Percentiles rank a stretch among this genome's conserved stretches.
These are phyloP conservation scores for Cylindroiulus punctatus DNA, from an alignment of 2,888 invertebrate genomes.

Conservation along the genomic window DNA sequence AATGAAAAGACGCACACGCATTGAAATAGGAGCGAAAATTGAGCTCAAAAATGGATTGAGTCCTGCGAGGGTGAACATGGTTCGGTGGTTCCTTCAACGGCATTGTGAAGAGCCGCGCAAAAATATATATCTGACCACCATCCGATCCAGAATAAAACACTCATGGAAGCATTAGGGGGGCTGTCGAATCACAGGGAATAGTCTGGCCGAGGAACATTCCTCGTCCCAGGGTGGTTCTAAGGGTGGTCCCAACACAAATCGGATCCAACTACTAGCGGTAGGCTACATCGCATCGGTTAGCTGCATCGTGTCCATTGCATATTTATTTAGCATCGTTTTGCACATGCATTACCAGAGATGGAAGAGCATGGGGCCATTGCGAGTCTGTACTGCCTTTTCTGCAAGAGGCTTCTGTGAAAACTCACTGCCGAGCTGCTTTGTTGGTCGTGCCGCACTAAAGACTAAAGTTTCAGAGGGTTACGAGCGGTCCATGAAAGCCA, in stretches of 20 bases:
- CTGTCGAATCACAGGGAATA: conserved; percentile 9
- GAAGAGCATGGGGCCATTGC: not conserved
- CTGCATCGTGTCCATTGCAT: not conserved
- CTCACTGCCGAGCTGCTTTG: too few species aligned
- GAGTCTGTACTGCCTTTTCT: too few species aligned
- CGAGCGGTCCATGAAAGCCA: too few species aligned
- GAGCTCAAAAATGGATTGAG: conserved; percentile 34
- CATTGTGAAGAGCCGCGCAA: not conserved
- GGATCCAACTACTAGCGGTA: not conserved
- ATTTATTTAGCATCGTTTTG: not conserved
- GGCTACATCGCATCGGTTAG: not conserved
- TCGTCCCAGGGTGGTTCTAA: not conserved
- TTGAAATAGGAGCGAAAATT: not conserved
- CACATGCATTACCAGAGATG: not conserved
- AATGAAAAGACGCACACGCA: conserved; percentile 34
- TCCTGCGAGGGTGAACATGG: not conserved
- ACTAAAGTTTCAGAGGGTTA: too few species aligned
- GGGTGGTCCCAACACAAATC: conserved; percentile 17
- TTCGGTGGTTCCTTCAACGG: not conserved
- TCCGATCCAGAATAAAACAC: not conserved
- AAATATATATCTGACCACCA: conserved; percentile 17
- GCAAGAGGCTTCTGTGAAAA: too few species aligned
- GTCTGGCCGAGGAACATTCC: not conserved
- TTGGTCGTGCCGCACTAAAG: too few species aligned
- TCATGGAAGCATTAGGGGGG: not conserved